phyloP scores from a whole-genome alignment of 2,797 vertebrate species.

The Tapera naevia region DNA sequence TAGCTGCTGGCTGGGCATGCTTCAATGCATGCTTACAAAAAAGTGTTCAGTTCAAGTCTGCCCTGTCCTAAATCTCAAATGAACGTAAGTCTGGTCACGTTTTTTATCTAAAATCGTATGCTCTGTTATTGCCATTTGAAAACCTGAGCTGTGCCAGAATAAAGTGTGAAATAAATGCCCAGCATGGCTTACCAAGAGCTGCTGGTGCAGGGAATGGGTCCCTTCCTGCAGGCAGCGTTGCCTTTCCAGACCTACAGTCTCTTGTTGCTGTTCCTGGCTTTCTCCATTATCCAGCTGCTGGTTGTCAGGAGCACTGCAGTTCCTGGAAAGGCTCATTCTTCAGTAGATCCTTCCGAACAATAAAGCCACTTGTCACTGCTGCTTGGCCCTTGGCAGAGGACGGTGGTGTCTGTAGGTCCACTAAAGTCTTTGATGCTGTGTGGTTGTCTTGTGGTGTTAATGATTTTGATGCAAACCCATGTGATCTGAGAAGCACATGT shows the following conservation, averaged over 20 bases:
- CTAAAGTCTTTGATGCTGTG: accelerated
- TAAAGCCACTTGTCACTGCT: accelerated
- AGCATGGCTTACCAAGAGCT: neutral
- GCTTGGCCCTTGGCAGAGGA: neutral
- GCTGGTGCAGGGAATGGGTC: neutral
- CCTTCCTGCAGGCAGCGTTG: neutral
- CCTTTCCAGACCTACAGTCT: neutral
- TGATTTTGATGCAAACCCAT: neutral
- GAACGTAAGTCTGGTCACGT: neutral
- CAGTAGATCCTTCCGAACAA: neutral
- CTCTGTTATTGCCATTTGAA: neutral
- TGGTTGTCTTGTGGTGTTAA: neutral
- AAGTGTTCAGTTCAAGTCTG: neutral
- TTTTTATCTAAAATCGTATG: neutral
- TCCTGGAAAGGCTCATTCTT: neutral
- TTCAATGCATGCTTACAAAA: neutral
- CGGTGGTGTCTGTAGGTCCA: neutral
- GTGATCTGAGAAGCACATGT: neutral
- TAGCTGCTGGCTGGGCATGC: neutral
- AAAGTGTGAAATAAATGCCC: neutral
- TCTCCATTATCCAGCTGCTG: neutral
- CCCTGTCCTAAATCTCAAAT: neutral
- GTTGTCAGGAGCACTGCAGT: neutral
- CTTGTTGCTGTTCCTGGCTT: neutral
- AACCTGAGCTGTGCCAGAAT: neutral